A percentile compares a stretch with the other conserved stretches of the same genome.
These are phyloP conservation scores for Cydia fagiglandana DNA, from an alignment of 1,140 invertebrate genomes.

Conservation along the genomic window DNA sequence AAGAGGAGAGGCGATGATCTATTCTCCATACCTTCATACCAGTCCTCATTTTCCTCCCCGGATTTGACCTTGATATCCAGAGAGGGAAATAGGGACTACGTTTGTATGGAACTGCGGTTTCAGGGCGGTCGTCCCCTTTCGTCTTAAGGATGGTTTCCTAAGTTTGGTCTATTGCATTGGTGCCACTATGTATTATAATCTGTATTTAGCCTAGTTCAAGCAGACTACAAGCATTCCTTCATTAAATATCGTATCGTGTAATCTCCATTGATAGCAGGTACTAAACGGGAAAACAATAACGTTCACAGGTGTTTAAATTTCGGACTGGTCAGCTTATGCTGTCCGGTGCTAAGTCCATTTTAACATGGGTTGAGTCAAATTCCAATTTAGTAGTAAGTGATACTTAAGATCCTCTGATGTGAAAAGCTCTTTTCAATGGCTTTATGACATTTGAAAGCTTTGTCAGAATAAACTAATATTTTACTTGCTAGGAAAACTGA, in stretches of 20 bases:
- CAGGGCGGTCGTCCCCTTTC: too few relatives aligned
- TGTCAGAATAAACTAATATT: background rate
- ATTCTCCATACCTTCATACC: too few relatives aligned
- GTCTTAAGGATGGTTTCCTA: background rate
- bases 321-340: constrained; percentile 17
- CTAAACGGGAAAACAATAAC: constrained; percentile 24
- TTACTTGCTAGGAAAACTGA: too few relatives aligned
- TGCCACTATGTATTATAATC: too few relatives aligned
- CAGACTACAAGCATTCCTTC: background rate
- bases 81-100: too few relatives aligned
- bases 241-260: background rate
- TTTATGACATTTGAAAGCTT: background rate
- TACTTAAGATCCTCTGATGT: constrained; percentile 22
- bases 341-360: constrained; percentile 26
- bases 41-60: too few relatives aligned
- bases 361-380: constrained; percentile 26
- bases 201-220: too few relatives aligned
- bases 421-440: constrained; percentile 4
- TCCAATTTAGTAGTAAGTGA: constrained; percentile 28
- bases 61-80: too few relatives aligned
- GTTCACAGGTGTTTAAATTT: constrained; percentile 28
- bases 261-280: background rate
- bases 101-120: too few relatives aligned
- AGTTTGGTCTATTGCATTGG: too few relatives aligned
- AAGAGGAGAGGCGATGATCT: too few relatives aligned